Conservation (phyloP, 2,113 vertebrate species). For the Oreochromis spilurus region DNA sequence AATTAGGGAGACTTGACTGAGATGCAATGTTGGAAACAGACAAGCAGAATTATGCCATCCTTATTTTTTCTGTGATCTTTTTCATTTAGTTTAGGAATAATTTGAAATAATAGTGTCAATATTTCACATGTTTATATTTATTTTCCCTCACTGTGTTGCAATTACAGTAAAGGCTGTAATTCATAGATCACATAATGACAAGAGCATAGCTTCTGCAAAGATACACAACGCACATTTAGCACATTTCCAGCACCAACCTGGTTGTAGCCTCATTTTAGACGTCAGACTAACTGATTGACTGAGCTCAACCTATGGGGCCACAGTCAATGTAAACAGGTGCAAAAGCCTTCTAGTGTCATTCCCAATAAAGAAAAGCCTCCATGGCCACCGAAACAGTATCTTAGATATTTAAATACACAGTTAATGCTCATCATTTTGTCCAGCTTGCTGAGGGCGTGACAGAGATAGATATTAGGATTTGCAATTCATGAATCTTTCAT, state of each 20-base stretch:
- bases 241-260: background rate
- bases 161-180: background rate
- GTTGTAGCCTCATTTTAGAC: background rate
- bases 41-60: background rate
- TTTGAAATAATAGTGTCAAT: background rate
- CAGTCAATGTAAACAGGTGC: background rate
- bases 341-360: constrained; percentile 1
- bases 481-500: background rate
- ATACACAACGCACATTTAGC: background rate
- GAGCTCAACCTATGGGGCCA: background rate
- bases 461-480: background rate
- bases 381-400: background rate
- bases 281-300: constrained; percentile 11
- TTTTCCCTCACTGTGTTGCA: background rate
- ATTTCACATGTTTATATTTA: background rate
- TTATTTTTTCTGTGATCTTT: background rate
- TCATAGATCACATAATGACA: background rate
- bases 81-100: background rate
- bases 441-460: background rate
- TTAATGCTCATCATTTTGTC: background rate
- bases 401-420: constrained; percentile 23
- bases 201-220: background rate
- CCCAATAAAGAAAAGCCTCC: background rate
- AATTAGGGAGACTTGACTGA: background rate
- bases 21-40: background rate